A percentile compares a stretch with the other conserved stretches of the same genome.
Conservation (phyloP, 2,113 vertebrate genomes). For the Cheilinus undulatus region DNA sequence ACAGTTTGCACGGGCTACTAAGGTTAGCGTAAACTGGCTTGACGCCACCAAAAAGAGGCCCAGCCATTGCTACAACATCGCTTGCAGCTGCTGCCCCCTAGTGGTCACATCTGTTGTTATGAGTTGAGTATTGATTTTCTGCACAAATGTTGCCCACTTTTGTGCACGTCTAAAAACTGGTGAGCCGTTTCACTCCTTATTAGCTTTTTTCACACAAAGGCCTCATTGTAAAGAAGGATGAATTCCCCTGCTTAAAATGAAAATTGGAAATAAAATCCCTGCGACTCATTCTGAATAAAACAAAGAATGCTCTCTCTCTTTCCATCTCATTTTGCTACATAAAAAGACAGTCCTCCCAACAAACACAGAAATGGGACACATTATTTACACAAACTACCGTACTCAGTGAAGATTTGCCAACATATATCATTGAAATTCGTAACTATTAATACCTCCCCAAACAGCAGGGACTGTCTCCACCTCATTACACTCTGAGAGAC, state of each 20-base stretch:
- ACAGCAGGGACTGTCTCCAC: constrained; percentile 91
- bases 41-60: too few species aligned
- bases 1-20: too few species aligned
- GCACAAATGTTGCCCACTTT: neutral
- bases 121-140: neutral
- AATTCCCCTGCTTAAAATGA: neutral
- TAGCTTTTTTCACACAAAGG: neutral
- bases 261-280: constrained; percentile 1
- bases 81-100: neutral
- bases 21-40: too few species aligned
- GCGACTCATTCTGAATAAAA: neutral
- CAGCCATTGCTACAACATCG: neutral
- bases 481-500: constrained; percentile 93
- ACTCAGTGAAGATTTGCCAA: constrained; percentile 95
- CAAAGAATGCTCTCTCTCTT: neutral
- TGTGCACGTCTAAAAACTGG: neutral
- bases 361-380: neutral
- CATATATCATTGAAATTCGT: constrained; percentile 94
- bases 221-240: neutral
- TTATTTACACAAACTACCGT: constrained; percentile 71
- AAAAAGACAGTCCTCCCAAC: neutral
- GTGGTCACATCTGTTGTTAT: neutral
- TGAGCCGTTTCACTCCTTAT: neutral
- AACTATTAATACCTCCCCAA: constrained; percentile 89
- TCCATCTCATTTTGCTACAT: neutral